phyloP scores from a whole-genome alignment of 2,797 vertebrate genomes.

The Perodicticus potto region DNA sequence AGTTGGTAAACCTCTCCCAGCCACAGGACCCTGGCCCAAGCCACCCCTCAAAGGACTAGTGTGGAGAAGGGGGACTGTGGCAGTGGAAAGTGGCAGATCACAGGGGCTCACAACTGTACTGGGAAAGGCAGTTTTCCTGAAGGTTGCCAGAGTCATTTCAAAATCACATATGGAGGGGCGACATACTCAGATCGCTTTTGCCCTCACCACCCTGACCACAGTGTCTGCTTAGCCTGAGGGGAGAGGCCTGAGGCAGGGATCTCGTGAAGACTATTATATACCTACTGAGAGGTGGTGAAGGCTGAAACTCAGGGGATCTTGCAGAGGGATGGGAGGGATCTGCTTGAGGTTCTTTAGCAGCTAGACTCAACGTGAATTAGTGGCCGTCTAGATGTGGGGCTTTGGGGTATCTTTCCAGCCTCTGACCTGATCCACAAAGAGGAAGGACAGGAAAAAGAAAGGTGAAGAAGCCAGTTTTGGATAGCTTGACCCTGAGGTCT shows the following conservation, averaged over 20 bases:
- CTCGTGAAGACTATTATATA: background rate
- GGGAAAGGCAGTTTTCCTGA: constrained; percentile 2
- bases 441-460: background rate
- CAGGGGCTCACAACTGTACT: background rate
- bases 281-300: background rate
- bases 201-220: background rate
- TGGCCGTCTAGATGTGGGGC: background rate
- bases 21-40: background rate
- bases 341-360: background rate
- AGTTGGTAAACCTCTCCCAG: background rate
- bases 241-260: background rate
- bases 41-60: background rate
- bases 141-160: background rate
- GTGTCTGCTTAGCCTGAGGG: background rate
- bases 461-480: background rate
- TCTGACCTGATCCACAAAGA: background rate
- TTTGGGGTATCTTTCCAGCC: fast-evolving
- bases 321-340: background rate
- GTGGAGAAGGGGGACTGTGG: background rate
- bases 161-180: background rate
- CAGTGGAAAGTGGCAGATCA: background rate
- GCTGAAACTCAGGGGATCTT: background rate
- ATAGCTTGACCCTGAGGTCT: background rate
- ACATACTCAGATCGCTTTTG: background rate
- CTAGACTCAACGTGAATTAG: background rate